Conservation (phyloP, 2,888 invertebrate species). For the Drosophila lutescens region DNA sequence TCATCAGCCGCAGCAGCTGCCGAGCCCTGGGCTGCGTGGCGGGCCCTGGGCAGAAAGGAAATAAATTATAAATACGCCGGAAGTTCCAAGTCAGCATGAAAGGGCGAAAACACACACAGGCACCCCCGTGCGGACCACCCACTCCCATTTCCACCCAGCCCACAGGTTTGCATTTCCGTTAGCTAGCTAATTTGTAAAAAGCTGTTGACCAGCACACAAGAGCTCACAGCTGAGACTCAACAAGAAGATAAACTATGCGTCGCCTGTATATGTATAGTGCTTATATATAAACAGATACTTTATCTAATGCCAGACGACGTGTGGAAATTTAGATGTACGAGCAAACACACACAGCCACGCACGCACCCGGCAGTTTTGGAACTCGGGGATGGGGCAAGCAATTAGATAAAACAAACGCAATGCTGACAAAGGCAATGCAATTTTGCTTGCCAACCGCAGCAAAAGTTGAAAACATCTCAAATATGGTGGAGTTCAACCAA, state of each 20-base stretch:
- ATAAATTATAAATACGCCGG: slow-evolving; percentile 80
- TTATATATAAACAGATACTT: slow-evolving; percentile 71
- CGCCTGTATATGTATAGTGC: slow-evolving; percentile 30
- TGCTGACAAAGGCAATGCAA: slow-evolving; percentile 80
- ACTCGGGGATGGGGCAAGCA: slow-evolving; percentile 42
- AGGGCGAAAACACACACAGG: slow-evolving; percentile 60
- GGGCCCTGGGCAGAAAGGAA: slow-evolving; percentile 63
- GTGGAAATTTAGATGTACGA: slow-evolving; percentile 52
- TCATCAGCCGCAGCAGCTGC: slow-evolving; percentile 10
- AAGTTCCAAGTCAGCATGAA: slow-evolving; percentile 81
- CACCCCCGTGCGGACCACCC: slow-evolving; percentile 25
- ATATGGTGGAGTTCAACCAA: slow-evolving; percentile 57
- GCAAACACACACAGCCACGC: slow-evolving; percentile 2
- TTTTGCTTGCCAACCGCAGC: slow-evolving; percentile 71
- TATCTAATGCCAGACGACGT: slow-evolving; percentile 65
- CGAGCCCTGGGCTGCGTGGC: slow-evolving; percentile 3
- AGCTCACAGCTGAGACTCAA: slow-evolving; percentile 68
- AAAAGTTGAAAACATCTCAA: slow-evolving; percentile 79
- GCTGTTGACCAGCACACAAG: slow-evolving; percentile 74
- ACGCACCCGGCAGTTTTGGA: not conserved
- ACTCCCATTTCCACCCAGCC: slow-evolving; percentile 3
- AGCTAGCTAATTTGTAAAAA: slow-evolving; percentile 80
- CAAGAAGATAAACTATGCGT: slow-evolving; percentile 76
- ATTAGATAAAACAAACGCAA: slow-evolving; percentile 80
- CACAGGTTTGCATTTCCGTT: slow-evolving; percentile 78